Evolutionary conservation across 1,140 invertebrate genomes (phyloP), one percentile per base, ranked within the genome.

Genomic region (Hycleus phaleratus): DNA sequence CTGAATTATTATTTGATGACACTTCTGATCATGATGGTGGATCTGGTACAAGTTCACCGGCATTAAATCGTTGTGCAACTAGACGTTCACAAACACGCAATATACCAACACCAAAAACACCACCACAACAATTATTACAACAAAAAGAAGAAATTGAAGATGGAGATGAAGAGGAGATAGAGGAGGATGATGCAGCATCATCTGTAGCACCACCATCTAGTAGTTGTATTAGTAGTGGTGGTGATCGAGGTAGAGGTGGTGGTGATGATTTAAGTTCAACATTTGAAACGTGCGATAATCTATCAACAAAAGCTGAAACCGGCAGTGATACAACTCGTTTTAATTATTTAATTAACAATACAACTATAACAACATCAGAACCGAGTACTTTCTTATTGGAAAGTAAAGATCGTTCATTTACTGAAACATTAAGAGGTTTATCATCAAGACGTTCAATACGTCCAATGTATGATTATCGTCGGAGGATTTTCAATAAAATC

Each of bases 21-120:
- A 66, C 58, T 61, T 72, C 70, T 2, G 71, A 73, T 63, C 43
- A 59, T 7, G 40, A 42, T 11, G 9, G 9, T 4, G 70, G 71
- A 44, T 73, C 70, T 4, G 63, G 60, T 10, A 68, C 64, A 56
- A 58, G 62, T 38, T 72, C 71, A 38, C 71, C 71, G 12, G 38
- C 67, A 6, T 52, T 70, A 8, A 53, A 39, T 4, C 63, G 72
- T 40, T 72, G 71, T 52, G 64, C 46, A 49, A 74, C 72, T 0
- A 58, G 72, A 24, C 51, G 72, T 40, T 72, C 70, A 6, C 65
- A 69, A 39, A 68, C 68, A 11, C 48, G 71, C 38, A 70, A 71
- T 45, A 67, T 72, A 8, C 70, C 72, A 2, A 73, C 71, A 11
- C 71, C 72, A 46, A 73, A 70, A 58, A 72, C 72, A 6, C 72